Conservation (phyloP, 2,797 vertebrate species). For the Coilia nasus region DNA sequence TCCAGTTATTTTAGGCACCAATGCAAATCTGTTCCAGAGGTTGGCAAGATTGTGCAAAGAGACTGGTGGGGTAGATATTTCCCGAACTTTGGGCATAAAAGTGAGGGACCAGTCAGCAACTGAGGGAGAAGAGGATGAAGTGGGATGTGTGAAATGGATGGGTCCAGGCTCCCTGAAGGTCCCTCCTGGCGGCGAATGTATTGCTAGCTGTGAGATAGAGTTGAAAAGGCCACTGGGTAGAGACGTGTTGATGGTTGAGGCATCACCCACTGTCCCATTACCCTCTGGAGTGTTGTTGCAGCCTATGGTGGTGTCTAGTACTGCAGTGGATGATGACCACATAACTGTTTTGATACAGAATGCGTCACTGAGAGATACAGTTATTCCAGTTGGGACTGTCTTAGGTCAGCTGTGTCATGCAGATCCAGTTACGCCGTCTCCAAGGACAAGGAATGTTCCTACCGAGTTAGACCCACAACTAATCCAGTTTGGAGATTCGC, state of each 20-base stretch:
- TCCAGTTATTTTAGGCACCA: conserved; percentile 37
- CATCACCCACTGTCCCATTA: not conserved
- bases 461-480: no score
- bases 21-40: conserved; percentile 33
- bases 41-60: conserved; percentile 33
- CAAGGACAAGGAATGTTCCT: no score
- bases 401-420: conserved; percentile 24
- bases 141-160: no score
- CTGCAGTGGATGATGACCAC: conserved; percentile 30
- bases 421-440: no score
- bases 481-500: no score
- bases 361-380: conserved; percentile 37
- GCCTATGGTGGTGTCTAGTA: conserved; percentile 33
- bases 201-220: no score
- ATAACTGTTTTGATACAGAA: conserved; percentile 34
- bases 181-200: not conserved
- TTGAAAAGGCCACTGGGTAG: no score
- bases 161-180: conserved; percentile 1
- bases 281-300: conserved; percentile 35
- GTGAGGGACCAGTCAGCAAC: not conserved
- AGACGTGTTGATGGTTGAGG: not conserved
- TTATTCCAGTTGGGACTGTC: conserved; percentile 39
- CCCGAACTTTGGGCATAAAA: conserved; percentile 27
- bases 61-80: conserved; percentile 27
- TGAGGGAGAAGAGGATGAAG: not conserved